Evolutionary conservation across 2,113 vertebrate genomes (phyloP).

Genomic region (human (Homo sapiens)): DNA sequence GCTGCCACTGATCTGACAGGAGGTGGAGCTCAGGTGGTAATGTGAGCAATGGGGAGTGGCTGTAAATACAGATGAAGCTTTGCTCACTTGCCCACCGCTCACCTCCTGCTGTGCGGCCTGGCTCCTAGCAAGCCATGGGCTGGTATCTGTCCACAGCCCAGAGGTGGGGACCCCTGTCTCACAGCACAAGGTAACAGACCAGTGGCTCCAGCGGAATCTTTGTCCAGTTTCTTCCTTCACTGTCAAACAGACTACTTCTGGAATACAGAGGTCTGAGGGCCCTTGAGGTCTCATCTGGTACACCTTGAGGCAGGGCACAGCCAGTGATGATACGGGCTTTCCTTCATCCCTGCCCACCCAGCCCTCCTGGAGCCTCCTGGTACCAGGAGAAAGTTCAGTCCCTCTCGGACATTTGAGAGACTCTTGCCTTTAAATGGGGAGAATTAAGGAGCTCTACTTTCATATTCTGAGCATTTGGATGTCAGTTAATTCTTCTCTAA

Average conservation of each 20-base stretch:
- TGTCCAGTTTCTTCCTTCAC: neutral
- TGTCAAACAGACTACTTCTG: neutral
- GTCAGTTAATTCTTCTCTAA: neutral
- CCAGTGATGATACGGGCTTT: neutral
- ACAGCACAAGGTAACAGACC: neutral
- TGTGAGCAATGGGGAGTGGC: too few relatives aligned
- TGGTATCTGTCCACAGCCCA: too few relatives aligned
- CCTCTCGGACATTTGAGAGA: neutral
- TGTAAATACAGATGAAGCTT: too few relatives aligned
- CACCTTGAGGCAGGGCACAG: neutral
- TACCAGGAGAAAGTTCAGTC: neutral
- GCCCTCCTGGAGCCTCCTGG: neutral
- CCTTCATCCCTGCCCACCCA: neutral
- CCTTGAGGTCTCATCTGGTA: rapidly evolving
- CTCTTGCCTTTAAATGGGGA: neutral
- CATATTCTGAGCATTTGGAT: neutral
- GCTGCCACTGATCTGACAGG: too few relatives aligned
- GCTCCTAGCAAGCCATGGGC: too few relatives aligned
- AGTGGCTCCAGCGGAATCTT: rapidly evolving
- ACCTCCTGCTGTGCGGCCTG: too few relatives aligned
- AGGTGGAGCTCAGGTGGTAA: too few relatives aligned
- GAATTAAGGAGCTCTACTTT: neutral
- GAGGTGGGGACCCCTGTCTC: too few relatives aligned
- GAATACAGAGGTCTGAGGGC: rapidly evolving
- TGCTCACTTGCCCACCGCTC: too few relatives aligned